phyloP scores from a whole-genome alignment of 2,113 vertebrate species.

The Marcusenius ussheri region DNA sequence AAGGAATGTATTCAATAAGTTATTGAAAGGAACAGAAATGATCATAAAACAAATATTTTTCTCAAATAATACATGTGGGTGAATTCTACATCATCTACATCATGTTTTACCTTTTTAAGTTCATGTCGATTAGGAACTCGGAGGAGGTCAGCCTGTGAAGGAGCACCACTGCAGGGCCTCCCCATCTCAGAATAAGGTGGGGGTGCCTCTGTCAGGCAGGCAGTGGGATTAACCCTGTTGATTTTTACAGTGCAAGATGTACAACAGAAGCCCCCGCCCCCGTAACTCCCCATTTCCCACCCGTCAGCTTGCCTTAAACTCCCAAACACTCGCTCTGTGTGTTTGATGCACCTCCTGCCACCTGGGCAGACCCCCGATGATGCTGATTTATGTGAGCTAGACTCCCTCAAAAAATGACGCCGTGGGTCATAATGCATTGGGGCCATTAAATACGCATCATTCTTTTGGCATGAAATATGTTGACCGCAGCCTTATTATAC shows the following conservation, averaged over 20 bases:
- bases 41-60: not conserved
- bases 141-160: not conserved
- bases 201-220: conserved; percentile 20
- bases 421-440: conserved; percentile 68
- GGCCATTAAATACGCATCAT: conserved; percentile 73
- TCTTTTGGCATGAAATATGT: conserved; percentile 76
- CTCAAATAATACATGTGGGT: not conserved
- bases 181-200: not conserved
- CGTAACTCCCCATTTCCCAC: conserved; percentile 78
- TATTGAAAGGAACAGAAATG: not conserved
- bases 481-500: conserved; percentile 73
- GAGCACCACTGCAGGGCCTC: not conserved
- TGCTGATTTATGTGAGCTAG: conserved; percentile 66
- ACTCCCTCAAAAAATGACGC: conserved; percentile 67
- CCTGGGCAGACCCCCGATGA: conserved; percentile 66
- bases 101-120: not conserved
- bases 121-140: not conserved
- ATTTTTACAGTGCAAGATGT: conserved; percentile 94
- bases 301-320: conserved; percentile 72
- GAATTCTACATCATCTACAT: not conserved
- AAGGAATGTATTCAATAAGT: not conserved
- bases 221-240: conserved; percentile 61
- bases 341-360: conserved; percentile 69
- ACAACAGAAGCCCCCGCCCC: conserved; percentile 79
- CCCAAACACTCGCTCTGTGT: conserved; percentile 52